Evolutionary conservation across 2,797 vertebrate species (phyloP).

Genomic region (Chaenodraco wilsoni): DNA sequence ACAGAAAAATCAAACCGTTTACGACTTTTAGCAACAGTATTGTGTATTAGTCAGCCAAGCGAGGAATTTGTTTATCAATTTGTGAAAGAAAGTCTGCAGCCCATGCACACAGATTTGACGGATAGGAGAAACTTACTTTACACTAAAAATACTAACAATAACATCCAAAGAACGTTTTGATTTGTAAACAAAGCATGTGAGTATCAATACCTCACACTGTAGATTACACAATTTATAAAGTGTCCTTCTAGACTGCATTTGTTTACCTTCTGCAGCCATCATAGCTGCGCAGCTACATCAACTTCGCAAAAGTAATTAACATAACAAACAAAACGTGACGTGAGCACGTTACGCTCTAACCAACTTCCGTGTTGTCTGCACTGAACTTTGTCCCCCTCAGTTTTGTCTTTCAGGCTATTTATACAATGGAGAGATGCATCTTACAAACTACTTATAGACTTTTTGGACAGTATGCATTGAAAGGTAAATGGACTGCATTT

Average conservation of each 20-base stretch:
- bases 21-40: not conserved
- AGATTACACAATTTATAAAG: not conserved
- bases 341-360: not conserved
- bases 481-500: no score
- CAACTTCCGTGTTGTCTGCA: not conserved
- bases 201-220: no score
- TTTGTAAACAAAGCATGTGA: no score
- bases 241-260: not conserved
- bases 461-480: not conserved
- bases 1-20: not conserved
- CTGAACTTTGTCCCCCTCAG: not conserved
- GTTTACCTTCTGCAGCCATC: conserved; percentile 19
- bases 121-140: not conserved
- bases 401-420: not conserved
- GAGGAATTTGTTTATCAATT: not conserved
- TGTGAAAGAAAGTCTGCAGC: not conserved
- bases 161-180: no score
- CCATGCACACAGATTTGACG: not conserved
- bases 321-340: not conserved
- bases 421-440: not conserved
- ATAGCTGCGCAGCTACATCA: not conserved
- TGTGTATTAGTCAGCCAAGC: not conserved
- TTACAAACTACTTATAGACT: not conserved
- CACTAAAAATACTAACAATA: no score
- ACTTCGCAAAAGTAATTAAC: not conserved